Base-by-base conservation (phyloP, 2,797 vertebrate genomes). In the Microtus agrestis region DNA sequence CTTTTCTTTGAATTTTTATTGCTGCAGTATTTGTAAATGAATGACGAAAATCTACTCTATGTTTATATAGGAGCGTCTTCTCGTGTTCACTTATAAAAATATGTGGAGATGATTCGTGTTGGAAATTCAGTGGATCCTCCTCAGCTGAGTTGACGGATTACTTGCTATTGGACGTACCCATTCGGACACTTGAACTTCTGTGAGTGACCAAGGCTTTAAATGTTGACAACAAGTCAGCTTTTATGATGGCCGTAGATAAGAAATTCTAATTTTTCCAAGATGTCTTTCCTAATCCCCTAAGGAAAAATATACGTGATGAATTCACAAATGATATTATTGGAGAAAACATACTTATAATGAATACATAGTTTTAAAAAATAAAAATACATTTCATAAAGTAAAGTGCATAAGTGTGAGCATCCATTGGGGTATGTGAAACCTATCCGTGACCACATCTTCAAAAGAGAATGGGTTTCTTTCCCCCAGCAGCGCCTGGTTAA, bases 1-100 rank as follows among this genome's bases (percentile, higher is more conserved):
- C 21, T 27, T 19, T 95, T 31, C 27, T 94, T 93, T 19, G 29
- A 89, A 67, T 85, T 94, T 73, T 85, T 27, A 71, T 61, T 93
- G 17, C 2, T n/a, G 37, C 29, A 73, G 6, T 21, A 54, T 46
- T 67, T 14, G n/a, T 37, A 89, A 88, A 54, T 74, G 74, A 76
- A n/a, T 7, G n/a, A 4, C 14, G 65, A 34, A 34, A 89, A 34
- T 56, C 34, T 71, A 19, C 37, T 71, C 94, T 76, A 8, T 85
- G 27, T 5, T 91, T 78, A 86, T 43, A 69, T 71, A 76, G 80
- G 40, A 51, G 56, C 7, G 12, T 19, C 43, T 91, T n/a, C 46
- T 13, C 46, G 5, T 40, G 71, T 56, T 48, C n/a, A 85, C 29
- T 6, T 87, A 15, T 51, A 80, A 46, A 46, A 59, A 46, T 15